Evolutionary conservation across 2,113 vertebrate genomes (phyloP).

Genomic region (Rhinopomastus cyanomelas): DNA sequence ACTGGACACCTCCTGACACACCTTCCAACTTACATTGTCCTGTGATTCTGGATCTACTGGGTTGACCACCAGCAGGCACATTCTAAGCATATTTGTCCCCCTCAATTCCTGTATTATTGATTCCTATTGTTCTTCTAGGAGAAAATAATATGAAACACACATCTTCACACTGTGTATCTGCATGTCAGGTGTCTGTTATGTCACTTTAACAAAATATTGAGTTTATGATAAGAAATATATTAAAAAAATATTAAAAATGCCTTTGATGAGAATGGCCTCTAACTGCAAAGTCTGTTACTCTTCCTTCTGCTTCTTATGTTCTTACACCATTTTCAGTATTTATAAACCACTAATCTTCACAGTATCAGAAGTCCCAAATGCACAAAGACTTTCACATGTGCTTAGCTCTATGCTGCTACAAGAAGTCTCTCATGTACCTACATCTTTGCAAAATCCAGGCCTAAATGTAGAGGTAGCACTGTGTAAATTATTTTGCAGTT

Average conservation of each 20-base stretch:
- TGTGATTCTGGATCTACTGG: neutral
- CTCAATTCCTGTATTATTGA: no score
- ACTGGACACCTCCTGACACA: neutral
- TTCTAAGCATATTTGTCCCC: neutral
- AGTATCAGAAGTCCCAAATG: neutral
- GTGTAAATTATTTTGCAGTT: neutral
- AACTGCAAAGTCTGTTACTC: neutral
- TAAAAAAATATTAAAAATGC: neutral
- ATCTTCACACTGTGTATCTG: neutral
- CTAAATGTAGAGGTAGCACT: neutral
- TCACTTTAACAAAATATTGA: neutral
- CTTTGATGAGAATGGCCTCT: neutral
- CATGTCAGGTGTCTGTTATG: neutral
- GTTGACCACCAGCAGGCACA: neutral
- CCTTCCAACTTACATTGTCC: neutral
- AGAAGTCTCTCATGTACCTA: neutral
- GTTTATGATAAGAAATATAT: neutral
- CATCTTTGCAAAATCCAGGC: neutral
- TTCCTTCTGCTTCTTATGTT: neutral
- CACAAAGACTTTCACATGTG: slow-evolving; percentile 10
- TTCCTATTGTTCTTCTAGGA: neutral
- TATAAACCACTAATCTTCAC: slow-evolving; percentile 31
- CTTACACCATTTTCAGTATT: slow-evolving; percentile 46
- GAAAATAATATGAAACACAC: neutral
- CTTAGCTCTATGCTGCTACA: neutral